Conservation (phyloP, 2,888 invertebrate genomes). For the Caradrina kadenii region DNA sequence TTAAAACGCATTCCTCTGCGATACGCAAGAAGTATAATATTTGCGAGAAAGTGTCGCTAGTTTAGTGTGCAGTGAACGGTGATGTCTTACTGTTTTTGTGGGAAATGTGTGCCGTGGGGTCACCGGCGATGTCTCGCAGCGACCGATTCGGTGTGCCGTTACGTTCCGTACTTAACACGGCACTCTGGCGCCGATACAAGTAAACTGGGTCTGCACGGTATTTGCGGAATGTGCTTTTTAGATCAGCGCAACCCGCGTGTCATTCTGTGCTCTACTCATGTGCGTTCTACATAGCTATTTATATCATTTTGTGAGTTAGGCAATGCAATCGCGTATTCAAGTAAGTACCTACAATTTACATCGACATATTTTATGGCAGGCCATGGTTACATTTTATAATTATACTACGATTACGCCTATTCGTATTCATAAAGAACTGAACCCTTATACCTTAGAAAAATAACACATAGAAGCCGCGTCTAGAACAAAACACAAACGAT, state of each 20-base stretch:
- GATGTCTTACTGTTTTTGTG: slow-evolving; percentile 65
- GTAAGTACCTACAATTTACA: slow-evolving; percentile 23
- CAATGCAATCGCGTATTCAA: slow-evolving; percentile 4
- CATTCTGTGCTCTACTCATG: slow-evolving; percentile 45
- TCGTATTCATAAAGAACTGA: too few relatives aligned
- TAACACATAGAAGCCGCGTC: too few relatives aligned
- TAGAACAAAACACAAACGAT: too few relatives aligned
- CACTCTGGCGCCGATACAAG: slow-evolving; percentile 56
- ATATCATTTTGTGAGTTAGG: slow-evolving; percentile 33
- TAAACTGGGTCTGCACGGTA: slow-evolving; percentile 63
- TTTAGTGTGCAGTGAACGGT: slow-evolving; percentile 64
- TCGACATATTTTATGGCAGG: neutral
- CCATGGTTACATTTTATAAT: neutral
- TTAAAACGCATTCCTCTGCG: slow-evolving; percentile 45
- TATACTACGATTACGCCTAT: neutral
- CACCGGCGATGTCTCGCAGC: slow-evolving; percentile 64
- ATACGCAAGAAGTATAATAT: slow-evolving; percentile 54
- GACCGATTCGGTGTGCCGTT: slow-evolving; percentile 73
- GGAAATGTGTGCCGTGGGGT: slow-evolving; percentile 75
- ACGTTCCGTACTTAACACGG: slow-evolving; percentile 61
- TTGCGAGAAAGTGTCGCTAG: slow-evolving; percentile 67
- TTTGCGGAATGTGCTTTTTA: slow-evolving; percentile 60
- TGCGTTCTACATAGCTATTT: slow-evolving; percentile 44
- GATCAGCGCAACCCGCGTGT: slow-evolving; percentile 43
- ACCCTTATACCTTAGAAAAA: too few relatives aligned